Base-by-base conservation (phyloP, 2,113 vertebrate species). In the Aepyceros melampus region DNA sequence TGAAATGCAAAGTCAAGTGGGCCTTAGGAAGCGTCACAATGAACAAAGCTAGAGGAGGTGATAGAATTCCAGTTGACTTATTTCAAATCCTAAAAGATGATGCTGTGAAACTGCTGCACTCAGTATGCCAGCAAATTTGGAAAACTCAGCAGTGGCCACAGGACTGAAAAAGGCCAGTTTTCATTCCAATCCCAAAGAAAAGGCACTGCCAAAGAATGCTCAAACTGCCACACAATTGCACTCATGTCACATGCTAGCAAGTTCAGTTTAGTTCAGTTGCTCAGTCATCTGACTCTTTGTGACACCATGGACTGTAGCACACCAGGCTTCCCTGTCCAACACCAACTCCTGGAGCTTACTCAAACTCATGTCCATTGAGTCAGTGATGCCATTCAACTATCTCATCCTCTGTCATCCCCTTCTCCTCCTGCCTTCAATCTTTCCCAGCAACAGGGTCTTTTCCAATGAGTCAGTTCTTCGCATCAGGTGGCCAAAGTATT, bases 151-250 rank as follows among this genome's bases (percentile, higher is more conserved):
- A 71, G 17, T 36, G n/a, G 8, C n/a, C 9, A 36, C 17, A 21
- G n/a, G 64, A 71, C 64, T 71, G n/a, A 23, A 71, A 71, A 36
- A 12, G 19, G 64, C 19, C 19, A 36, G 17, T 71, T 71, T 71
- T 71, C 64, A 71, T 71, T 71, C 64, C 9, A 36, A 21, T 36
- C 64, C n/a, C n/a, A 5, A 5, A 36, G 14, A 36, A 71, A 71
- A 36, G 4, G n/a, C 17, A 71, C 11, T 1, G n/a, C 64, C 64
- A 71, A 6, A 36, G n/a, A 71, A 6, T 21, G n/a, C n/a, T 71
- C 9, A 36, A 11, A 36, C n/a, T 36, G 21, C 9, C 1, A 0
- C n/a, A 67, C 9, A 19, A 36, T 5, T 36, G n/a, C 17, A 67
- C 17, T 71, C 64, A 36, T 11, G 0, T 36, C n/a, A 71, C n/a